Evolutionary conservation across 2,888 invertebrate species (phyloP), one percentile per base, ranked within the genome.

Genomic region (Melipona bicolor): DNA sequence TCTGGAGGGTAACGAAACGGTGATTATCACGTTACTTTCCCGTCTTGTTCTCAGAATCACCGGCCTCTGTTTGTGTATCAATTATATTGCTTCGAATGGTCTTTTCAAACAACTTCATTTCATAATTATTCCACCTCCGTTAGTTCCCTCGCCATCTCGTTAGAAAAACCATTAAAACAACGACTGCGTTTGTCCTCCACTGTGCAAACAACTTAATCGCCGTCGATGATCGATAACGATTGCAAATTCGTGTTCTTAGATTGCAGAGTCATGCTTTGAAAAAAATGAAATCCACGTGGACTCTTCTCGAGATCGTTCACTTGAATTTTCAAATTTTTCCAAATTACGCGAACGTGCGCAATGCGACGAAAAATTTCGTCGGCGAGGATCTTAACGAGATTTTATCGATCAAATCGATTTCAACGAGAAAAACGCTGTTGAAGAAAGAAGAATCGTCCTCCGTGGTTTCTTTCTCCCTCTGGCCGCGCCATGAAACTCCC

Each of bases 401-500:
- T 43, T 43, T 62, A 54, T 59, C 61, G 70, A 65, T 70, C 65
- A n/a, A 21, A 19, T 1, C 49, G 36, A 21, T 43, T 11, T 43
- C 43, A 71, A 67, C 49, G n/a, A 32, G 32, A 4, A 32, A 32
- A 32, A 49, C 27, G 56, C 4, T 5, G n/a, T 6, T 19, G 50
- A 4, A 32, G 50, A 4, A 32, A 19, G 11, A 36, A 50, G 61
- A 43, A 65, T 79, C 54, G 50, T 27, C 52, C 52, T 67, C 61
- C 59, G 36, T 70, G 27, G 19, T n/a, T 43, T 49, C 52, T 64
- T 67, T 67, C 43, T 64, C 61, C 56, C 80, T 27, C n/a, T 19
- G 62, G 4, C 36, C n/a, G 62, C 27, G 49, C 64, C 80, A 68
- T 62, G 80, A 68, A 80, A 76, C 56, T 64, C 32, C 71, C 82